A percentile compares a stretch with the other conserved stretches of the same genome.
Evolutionary conservation across 2,888 invertebrate genomes (phyloP).

Genomic region (Suillia variegata): DNA sequence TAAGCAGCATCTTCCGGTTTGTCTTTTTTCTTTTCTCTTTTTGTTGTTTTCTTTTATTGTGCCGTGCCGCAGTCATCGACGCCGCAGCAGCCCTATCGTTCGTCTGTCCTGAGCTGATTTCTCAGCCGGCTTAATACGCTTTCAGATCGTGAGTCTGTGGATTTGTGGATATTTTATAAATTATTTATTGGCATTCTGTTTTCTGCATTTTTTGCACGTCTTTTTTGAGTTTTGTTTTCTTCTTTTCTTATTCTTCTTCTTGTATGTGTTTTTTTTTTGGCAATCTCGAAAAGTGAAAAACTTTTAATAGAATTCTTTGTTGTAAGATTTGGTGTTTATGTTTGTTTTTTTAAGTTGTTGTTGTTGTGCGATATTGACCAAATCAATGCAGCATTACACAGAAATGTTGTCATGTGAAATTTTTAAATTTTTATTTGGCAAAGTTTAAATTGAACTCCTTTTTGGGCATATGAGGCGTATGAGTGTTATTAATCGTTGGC

Average conservation of each 20-base stretch:
- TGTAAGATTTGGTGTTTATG: conserved; percentile 14
- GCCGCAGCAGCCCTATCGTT: too few species aligned
- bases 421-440: not conserved
- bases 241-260: too few species aligned
- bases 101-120: not conserved
- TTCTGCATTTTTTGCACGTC: not conserved
- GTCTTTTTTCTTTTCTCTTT: too few species aligned
- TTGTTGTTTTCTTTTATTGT: not conserved
- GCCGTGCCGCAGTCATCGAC: not conserved
- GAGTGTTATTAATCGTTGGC: not conserved
- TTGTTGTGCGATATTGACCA: not conserved
- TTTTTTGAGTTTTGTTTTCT: too few species aligned
- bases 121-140: not conserved
- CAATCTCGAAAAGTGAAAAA: conserved; percentile 40
- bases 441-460: not conserved
- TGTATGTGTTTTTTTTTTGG: too few species aligned
- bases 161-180: not conserved
- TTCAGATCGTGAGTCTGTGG: too few species aligned
- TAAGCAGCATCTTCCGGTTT: too few species aligned
- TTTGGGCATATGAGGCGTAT: not conserved
- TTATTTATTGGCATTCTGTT: not conserved
- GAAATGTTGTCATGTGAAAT: too few species aligned
- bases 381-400: not conserved
- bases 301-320: conserved; percentile 46
- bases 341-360: not conserved